Conservation (phyloP, 2,888 invertebrate genomes). For the Diaperis boleti region DNA sequence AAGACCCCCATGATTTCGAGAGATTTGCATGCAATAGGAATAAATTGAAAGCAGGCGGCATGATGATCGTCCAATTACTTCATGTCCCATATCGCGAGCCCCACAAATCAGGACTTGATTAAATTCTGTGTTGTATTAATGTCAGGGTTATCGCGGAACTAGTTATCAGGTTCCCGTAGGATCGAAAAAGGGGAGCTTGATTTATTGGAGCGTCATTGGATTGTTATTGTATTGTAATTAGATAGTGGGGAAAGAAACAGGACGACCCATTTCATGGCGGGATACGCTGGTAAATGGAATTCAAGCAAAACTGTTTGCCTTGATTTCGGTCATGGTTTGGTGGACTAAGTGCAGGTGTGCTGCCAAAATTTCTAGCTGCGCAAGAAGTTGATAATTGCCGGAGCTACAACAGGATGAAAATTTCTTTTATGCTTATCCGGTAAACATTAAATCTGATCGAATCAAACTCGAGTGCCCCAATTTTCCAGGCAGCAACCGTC, state of each 20-base stretch:
- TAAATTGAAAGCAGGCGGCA: conserved; percentile 24
- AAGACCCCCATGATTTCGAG: conserved; percentile 15
- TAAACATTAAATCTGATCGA: no score
- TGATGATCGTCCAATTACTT: conserved; percentile 25
- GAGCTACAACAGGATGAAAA: no score
- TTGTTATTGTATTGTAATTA: conserved; percentile 42
- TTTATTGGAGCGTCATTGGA: conserved; percentile 45
- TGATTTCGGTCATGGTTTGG: no score
- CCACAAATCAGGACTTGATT: conserved; percentile 24
- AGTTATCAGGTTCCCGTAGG: conserved; percentile 27
- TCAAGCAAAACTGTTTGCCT: no score
- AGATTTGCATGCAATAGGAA: conserved; percentile 31
- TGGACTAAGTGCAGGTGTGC: no score
- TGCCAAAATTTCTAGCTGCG: no score
- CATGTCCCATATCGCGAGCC: neutral
- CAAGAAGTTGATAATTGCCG: no score
- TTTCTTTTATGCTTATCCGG: no score
- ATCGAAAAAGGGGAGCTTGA: conserved; percentile 40
- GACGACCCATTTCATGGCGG: conserved; percentile 18
- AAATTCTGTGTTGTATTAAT: conserved; percentile 19
- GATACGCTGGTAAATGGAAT: conserved; percentile 12
- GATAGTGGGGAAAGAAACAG: conserved; percentile 13
- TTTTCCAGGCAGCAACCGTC: conserved; percentile 12
- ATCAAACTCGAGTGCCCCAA: no score
- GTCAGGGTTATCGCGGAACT: conserved; percentile 25